phyloP scores from a whole-genome alignment of 2,113 vertebrate species.

The Sterna hirundo region DNA sequence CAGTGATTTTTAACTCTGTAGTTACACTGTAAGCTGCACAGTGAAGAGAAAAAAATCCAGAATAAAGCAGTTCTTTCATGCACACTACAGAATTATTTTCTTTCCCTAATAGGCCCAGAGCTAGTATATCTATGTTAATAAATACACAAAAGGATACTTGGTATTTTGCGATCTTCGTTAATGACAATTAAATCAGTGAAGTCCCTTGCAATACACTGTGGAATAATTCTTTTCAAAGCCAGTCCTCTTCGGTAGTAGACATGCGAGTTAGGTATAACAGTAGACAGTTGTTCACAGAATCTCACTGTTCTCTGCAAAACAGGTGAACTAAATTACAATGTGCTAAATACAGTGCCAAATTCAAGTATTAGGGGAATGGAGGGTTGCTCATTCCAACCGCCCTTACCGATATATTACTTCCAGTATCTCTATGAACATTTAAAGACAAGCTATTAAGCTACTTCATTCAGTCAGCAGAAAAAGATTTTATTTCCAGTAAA shows the following conservation, averaged over 20 bases:
- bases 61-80: background rate
- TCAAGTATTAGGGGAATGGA: background rate
- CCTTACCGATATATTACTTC: background rate
- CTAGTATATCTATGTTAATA: background rate
- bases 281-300: slow-evolving; percentile 91
- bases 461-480: background rate
- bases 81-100: background rate
- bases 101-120: background rate
- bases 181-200: slow-evolving; percentile 94
- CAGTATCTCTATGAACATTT: background rate
- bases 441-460: background rate
- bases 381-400: background rate
- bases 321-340: background rate
- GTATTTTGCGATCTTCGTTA: slow-evolving; percentile 92
- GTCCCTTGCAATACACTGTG: slow-evolving; percentile 89
- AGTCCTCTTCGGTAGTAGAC: slow-evolving; percentile 96
- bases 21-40: background rate
- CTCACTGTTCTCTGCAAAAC: slow-evolving; percentile 88
- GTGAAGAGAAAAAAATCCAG: background rate
- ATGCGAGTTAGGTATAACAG: slow-evolving; percentile 89
- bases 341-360: background rate
- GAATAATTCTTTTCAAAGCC: slow-evolving; percentile 93
- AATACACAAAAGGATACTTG: slow-evolving; percentile 89
- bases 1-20: background rate
- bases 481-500: background rate